phyloP scores from a whole-genome alignment of 2,797 vertebrate genomes.

The Syndactyla subalaris region DNA sequence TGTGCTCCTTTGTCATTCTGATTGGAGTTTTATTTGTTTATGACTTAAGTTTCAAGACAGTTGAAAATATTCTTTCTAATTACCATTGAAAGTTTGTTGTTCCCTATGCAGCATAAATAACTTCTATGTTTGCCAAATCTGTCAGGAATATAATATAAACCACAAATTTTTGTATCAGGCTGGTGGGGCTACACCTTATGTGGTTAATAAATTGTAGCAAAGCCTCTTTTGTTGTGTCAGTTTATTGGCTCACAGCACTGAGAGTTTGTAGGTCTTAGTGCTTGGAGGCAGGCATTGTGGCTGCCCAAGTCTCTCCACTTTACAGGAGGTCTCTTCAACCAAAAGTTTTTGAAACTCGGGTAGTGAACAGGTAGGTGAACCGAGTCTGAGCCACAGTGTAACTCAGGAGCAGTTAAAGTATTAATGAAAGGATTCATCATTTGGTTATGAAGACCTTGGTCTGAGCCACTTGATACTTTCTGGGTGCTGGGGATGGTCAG shows the following conservation, averaged over 20 bases:
- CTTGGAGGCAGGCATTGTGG: neutral
- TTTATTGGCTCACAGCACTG: neutral
- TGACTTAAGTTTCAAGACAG: neutral
- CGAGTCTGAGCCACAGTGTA: neutral
- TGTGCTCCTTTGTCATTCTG: neutral
- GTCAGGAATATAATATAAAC: neutral
- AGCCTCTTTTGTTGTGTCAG: neutral
- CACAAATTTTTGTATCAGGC: neutral
- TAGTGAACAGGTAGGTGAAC: neutral
- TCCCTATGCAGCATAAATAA: neutral
- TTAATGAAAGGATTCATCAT: neutral
- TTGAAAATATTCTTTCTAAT: neutral
- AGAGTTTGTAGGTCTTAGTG: neutral
- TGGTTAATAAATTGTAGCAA: conserved; percentile 5
- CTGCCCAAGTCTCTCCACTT: neutral
- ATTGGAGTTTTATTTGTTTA: neutral
- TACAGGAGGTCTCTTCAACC: neutral
- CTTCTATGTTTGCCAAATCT: neutral
- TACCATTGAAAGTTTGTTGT: neutral
- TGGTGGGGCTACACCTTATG: neutral
- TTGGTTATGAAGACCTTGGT: neutral
- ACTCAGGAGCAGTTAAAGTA: neutral
- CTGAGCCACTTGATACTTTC: neutral
- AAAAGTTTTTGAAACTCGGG: neutral
- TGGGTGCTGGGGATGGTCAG: neutral